Evolutionary conservation across 2,113 vertebrate species (phyloP), one percentile per base, ranked within the genome.

Genomic region (Macrotis lagotis): DNA sequence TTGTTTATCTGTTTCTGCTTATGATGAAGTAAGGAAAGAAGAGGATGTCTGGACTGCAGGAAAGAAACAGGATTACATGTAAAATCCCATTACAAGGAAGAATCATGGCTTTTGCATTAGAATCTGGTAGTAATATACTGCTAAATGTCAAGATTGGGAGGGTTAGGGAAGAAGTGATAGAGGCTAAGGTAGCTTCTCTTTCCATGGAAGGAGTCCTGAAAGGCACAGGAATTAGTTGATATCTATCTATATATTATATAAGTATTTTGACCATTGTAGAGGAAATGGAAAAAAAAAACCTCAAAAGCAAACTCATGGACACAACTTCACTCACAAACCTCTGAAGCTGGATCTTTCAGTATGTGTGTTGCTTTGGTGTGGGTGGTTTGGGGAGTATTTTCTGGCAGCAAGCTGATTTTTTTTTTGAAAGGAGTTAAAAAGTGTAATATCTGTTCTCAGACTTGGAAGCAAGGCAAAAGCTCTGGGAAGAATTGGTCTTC

Each of bases 1-100:
- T 97, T 97, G 97, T 44, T 94, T 96, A 92, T 96, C 92, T 48
- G 93, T 97, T 90, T 92, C 91, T 92, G 59, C 96, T 97, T 96
- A 97, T 96, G 91, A 96, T 96, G 90, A 97, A 96, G 92, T 97
- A 59, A 97, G 97, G 92, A 91, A 96, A 96, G 97, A 98, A 98
- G 97, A 97, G 88, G 96, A 96, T 96, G 89, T 95, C 89, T 96
- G 97, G 93, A 95, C 89, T 0, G 90, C 95, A 98, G 97, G 97
- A 95, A 97, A 97, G 93, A 97, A 95, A 93, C 90, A 96, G 97
- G 96, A 90, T 94, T 96, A 90, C 97, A 96, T 97, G 89, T 97
- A 92, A 96, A 90, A 94, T 94, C 90, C 48, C 50, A 83, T 83
- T 44, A 44, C 66, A 83, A 83, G n/a, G 66, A 83, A 44, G 37